Evolutionary conservation across 1,140 invertebrate species (phyloP), one percentile per base, ranked within the genome.

Genomic region (Orussus abietinus): DNA sequence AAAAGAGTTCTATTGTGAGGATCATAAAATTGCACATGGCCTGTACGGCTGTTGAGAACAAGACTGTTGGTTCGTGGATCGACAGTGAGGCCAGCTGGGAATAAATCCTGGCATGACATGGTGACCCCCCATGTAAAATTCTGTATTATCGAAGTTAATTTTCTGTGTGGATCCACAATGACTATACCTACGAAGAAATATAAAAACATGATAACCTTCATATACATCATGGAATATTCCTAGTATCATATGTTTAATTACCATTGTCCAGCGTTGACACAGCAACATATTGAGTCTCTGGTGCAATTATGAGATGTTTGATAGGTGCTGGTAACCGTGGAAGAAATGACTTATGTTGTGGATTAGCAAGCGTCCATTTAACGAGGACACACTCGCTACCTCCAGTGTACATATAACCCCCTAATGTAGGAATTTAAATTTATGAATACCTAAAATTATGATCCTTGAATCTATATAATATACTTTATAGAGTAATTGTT

Each of bases 21-120:
- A 33, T 81, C 81, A 62, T 83, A 91, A 73, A 91, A 90, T 65
- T 93, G 90, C 26, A 92, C 65, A 55, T 88, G 82, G 15, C 90
- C 90, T 1, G 80, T 75, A 50, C 80, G 77, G 22, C 88, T 87
- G 70, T 91, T 92, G 29, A 87, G 68, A 5, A 90, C 79, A 10
- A 92, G 58, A 26, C 80, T 74, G 45, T 80, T 75, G 0, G 80
- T 81, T 37, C 78, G 73, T 1, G 82, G 80, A 70, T 91, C 86
- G 47, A 80, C 75, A 4, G 70, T 61, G 14, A 91, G 62, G 0
- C 85, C 86, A 42, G 80, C 73, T 26, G 83, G 79, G 49, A 81
- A 80, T n/a, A 74, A 53, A 48, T 69, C 57, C 50, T 64, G 51
- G 19, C 72, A 66, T 22, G 66, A 67, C 11, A 65, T 62, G 12